Evolutionary conservation across 2,888 invertebrate genomes (phyloP).

Genomic region (Mesoligia furuncula): DNA sequence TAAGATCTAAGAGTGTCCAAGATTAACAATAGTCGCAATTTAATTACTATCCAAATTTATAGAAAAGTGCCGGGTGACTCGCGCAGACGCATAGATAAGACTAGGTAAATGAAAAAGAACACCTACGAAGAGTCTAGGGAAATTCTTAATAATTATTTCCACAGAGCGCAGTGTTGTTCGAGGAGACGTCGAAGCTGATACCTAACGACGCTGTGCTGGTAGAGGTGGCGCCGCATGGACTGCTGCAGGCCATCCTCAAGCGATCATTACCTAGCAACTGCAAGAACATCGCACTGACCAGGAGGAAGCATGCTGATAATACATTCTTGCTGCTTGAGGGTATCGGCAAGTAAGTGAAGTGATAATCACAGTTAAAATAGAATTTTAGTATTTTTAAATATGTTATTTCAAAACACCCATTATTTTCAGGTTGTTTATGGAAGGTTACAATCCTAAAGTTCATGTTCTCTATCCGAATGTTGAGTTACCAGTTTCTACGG

Average conservation of each 20-base stretch:
- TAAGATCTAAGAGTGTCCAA: too few species aligned
- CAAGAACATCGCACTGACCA: conserved; percentile 93
- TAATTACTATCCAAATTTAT: background rate
- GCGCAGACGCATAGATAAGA: too few species aligned
- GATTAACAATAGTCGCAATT: background rate
- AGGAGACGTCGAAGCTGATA: conserved; percentile 94
- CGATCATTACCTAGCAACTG: conserved; percentile 92
- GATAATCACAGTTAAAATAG: background rate
- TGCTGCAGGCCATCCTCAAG: conserved; percentile 93
- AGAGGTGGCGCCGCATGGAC: conserved; percentile 96
- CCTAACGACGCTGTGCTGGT: conserved; percentile 94
- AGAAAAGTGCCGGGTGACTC: background rate
- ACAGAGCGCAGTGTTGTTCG: conserved; percentile 90
- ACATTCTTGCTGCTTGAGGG: conserved; percentile 89
- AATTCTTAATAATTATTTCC: background rate
- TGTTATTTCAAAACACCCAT: too few species aligned
- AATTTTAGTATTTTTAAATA: too few species aligned
- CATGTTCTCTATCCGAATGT: conserved; percentile 93
- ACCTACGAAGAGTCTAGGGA: background rate
- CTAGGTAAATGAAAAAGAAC: background rate
- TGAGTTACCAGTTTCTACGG: conserved; percentile 94
- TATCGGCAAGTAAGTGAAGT: conserved; percentile 81
- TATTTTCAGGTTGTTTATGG: conserved; percentile 92
- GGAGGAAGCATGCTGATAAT: conserved; percentile 91
- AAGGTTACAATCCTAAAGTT: conserved; percentile 93